Evolutionary conservation across 1,140 invertebrate genomes (phyloP).

Genomic region (Daktulosphaira vitifoliae): DNA sequence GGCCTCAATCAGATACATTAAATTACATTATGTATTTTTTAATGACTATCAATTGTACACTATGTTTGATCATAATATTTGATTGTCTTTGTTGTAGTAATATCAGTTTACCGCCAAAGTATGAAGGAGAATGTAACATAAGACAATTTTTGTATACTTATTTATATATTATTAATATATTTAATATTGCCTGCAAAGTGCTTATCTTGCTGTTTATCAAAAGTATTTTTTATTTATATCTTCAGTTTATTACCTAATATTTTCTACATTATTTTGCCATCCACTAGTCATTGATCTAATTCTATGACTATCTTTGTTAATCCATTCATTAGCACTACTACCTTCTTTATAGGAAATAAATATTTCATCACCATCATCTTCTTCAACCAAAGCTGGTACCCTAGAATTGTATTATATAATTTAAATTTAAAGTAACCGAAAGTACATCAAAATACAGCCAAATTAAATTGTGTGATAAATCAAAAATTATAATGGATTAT

Average conservation of each 20-base stretch:
- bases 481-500: no score
- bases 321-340: constrained; percentile 11
- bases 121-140: no score
- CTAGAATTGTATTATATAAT: background rate
- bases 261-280: background rate
- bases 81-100: no score
- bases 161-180: no score
- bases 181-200: no score
- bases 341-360: constrained; percentile 9
- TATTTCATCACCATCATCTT: constrained; percentile 25
- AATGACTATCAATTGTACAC: no score
- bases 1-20: no score
- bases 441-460: background rate
- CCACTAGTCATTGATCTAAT: background rate
- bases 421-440: background rate
- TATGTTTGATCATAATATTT: no score
- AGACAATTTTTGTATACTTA: no score
- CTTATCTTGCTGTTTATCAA: no score
- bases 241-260: background rate
- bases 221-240: background rate
- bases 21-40: no score
- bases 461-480: background rate
- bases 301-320: constrained; percentile 26
- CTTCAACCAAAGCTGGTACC: background rate
- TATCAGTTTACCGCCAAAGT: no score